These are phyloP conservation scores for Solenopsis fugax DNA, from an alignment of 1,140 invertebrate genomes.

Conservation along the genomic window DNA sequence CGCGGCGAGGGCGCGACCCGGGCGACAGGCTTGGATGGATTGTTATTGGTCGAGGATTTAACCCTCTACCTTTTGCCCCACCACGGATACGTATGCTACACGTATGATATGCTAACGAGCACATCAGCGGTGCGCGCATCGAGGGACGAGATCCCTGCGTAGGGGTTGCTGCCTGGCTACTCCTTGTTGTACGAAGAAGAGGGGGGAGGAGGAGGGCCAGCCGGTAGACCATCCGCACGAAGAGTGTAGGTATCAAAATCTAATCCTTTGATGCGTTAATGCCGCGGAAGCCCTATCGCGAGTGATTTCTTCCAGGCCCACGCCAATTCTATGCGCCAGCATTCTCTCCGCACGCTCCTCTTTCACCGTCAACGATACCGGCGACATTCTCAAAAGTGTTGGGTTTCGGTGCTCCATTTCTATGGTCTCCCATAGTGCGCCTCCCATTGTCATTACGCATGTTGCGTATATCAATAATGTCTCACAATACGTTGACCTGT, in stretches of 20 bases:
- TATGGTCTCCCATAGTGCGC: conserved; percentile 44
- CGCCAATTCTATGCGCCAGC: conserved; percentile 14
- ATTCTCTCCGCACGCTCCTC: background rate
- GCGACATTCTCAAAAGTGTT: conserved; percentile 68
- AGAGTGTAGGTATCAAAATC: conserved; percentile 68
- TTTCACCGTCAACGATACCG: conserved; percentile 28
- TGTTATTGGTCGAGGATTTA: conserved; percentile 81
- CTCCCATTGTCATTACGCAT: conserved; percentile 22
- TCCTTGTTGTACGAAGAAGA: conserved; percentile 49
- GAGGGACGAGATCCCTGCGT: conserved; percentile 68
- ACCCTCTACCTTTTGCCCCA: conserved; percentile 75
- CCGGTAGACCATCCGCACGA: background rate
- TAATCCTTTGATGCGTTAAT: conserved; percentile 72
- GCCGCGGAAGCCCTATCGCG: conserved; percentile 64
- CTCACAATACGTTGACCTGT: background rate
- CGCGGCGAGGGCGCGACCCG: conserved; percentile 64
- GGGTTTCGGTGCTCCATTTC: conserved; percentile 60
- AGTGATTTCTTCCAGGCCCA: conserved; percentile 59
- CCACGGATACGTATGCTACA: conserved; percentile 42
- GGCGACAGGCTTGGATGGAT: conserved; percentile 77
- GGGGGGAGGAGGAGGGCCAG: background rate
- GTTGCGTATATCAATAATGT: background rate
- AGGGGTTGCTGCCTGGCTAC: conserved; percentile 62
- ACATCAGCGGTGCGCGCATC: conserved; percentile 72
- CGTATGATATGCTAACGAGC: conserved; percentile 83